These are phyloP conservation scores for Papilio dardanus DNA, from an alignment of 1,140 invertebrate species.

Conservation along the genomic window DNA sequence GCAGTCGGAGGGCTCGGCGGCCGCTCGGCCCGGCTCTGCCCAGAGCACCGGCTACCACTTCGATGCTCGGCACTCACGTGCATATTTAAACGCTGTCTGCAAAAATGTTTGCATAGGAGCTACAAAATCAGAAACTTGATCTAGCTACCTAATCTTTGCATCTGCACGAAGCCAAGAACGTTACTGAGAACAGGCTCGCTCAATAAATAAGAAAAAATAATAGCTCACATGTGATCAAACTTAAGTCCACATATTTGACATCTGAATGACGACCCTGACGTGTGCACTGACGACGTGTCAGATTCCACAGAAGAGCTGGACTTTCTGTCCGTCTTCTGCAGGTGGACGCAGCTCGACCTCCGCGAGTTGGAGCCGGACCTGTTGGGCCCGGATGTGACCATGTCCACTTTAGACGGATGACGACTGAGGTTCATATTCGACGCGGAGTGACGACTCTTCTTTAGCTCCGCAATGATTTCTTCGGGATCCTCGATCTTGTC, in stretches of 20 bases:
- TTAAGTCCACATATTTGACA: slow-evolving; percentile 65
- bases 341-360: slow-evolving; percentile 48
- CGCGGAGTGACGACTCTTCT: slow-evolving; percentile 56
- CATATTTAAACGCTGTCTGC: slow-evolving; percentile 59
- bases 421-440: slow-evolving; percentile 45
- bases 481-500: slow-evolving; percentile 66
- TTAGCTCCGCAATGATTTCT: slow-evolving; percentile 55
- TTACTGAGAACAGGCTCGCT: background rate
- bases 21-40: slow-evolving; percentile 61
- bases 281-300: slow-evolving; percentile 44
- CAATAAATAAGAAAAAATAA: slow-evolving; percentile 1
- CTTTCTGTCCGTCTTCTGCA: slow-evolving; percentile 41
- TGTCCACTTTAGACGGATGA: slow-evolving; percentile 44
- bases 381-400: slow-evolving; percentile 31
- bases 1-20: slow-evolving; percentile 51
- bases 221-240: slow-evolving; percentile 58
- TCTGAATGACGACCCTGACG: slow-evolving; percentile 40
- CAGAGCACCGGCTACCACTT: slow-evolving; percentile 54
- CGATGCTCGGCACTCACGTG: slow-evolving; percentile 61
- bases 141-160: background rate
- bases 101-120: slow-evolving; percentile 34
- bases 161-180: background rate
- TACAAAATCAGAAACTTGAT: background rate
- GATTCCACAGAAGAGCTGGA: slow-evolving; percentile 46
- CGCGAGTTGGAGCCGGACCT: slow-evolving; percentile 48